Base-by-base conservation (phyloP, 2,113 vertebrate species). In the Australoheros scitulus region DNA sequence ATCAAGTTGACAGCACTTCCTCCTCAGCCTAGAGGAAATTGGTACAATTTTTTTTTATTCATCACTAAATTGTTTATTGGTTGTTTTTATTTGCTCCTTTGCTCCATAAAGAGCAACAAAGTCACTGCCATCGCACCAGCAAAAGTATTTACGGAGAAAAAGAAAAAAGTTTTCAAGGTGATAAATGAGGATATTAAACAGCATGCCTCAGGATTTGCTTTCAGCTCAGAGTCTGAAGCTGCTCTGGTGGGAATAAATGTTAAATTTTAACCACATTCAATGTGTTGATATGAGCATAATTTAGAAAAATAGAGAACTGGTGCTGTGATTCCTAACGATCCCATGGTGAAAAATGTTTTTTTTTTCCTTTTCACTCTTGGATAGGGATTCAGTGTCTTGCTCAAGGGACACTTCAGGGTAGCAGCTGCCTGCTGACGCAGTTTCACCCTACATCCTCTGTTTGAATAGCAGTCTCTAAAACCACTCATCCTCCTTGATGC, bases 1-100 rank as follows among this genome's bases (percentile, higher is more conserved):
- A 86, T 88, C 68, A 5, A 26, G 36, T 34, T 64, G 76, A 80
- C 43, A 59, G 58, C 63, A 87, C 77, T 85, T 90, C 93, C 89
- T 86, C 82, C 41, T 82, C 84, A 36, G 72, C 55, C 22, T 2
- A 2, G 43, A 91, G 87, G 81, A 89, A 90, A 74, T 57, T 38
- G 57, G 20, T 6, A 6, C 63, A 60, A 2, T 61, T 70, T 60
- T 70, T 17, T 3, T 41, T 68, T 47, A 5, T 29, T 65, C 15
- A 70, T 76, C 4, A 10, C 5, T 77, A 34, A 57, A 18, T 50
- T 50, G 11, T 70, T 83, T 29, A 60, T 78, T 63, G 13, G 55
- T 59, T 56, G 13, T 2, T 10, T 77, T 57, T 65, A 29, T 74
- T 81, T 72, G 15, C 60, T 84, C 8, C 24, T 74, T 81, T 72